phyloP scores from a whole-genome alignment of 2,888 invertebrate species.

The Acholoe squamosa region DNA sequence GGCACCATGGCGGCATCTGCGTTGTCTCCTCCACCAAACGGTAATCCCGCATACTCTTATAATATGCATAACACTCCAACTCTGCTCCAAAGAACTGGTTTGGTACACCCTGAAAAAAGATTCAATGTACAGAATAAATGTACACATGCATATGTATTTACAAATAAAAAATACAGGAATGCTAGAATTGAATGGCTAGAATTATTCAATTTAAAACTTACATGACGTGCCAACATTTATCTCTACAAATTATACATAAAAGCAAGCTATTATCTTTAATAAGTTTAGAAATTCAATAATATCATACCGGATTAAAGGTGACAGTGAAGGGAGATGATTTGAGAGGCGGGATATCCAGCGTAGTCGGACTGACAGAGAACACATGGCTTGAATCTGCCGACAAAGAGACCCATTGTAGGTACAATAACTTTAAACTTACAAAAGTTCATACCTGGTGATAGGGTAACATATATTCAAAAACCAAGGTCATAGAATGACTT shows the following conservation, averaged over 20 bases:
- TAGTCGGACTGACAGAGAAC: conserved; percentile 78
- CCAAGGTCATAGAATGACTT: background rate
- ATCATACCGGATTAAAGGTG: conserved; percentile 82
- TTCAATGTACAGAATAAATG: no score
- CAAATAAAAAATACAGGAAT: no score
- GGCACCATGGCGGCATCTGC: conserved; percentile 81
- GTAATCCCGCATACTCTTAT: conserved; percentile 82
- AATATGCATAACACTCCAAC: conserved; percentile 81
- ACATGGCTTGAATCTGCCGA: conserved; percentile 69
- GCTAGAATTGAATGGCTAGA: no score
- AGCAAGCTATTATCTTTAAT: no score
- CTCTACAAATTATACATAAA: no score
- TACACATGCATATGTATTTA: no score
- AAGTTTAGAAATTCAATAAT: background rate
- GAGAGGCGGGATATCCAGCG: conserved; percentile 80
- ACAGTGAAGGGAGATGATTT: conserved; percentile 81
- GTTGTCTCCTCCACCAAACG: conserved; percentile 80
- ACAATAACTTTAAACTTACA: no score
- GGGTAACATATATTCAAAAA: no score
- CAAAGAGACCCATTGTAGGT: no score
- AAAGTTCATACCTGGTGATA: no score
- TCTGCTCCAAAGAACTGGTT: conserved; percentile 82
- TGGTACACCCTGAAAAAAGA: conserved; percentile 74
- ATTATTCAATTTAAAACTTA: no score
- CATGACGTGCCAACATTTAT: no score